Evolutionary conservation across 2,888 invertebrate genomes (phyloP), one percentile per base, ranked within the genome.

Genomic region (Phasia obesa): DNA sequence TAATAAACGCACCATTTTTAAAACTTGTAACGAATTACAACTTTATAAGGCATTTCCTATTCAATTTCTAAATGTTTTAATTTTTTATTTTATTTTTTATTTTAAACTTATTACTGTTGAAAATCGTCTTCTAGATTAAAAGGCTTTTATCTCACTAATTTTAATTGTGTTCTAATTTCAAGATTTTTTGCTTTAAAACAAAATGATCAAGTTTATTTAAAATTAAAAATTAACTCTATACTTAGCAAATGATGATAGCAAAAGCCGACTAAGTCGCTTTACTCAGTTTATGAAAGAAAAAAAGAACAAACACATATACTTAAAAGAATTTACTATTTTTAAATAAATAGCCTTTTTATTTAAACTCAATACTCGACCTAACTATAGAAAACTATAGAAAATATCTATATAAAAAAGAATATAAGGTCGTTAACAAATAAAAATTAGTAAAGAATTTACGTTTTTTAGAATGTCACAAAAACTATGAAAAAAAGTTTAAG

Each of bases 1-100:
- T 23, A 25, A 65, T 57, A 64, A 57, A 67, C 67, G 25, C 59
- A 67, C 65, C 67, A 76, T 76, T 38, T 75, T 64, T 76, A 23
- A 5, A 23, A 21, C 2, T 5, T 35, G 11, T 59, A 13, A 0
- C 11, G 42, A 38, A 17, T 59, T 59, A 57, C 25, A 15, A n/a
- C 55, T 23, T 49, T 17, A 17, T 49, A n/a, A 35, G 47, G 7
- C 47, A 60, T 42, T 59, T 23, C 7, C 7, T 67, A 9, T 47
- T 44, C n/a, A 5, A 11, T 25, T 49, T 44, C 49, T 27, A 11
- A 19, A 13, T 53, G 5, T 44, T 42, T 64, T 44, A 15, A 31
- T 9, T 31, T 4, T 31, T 44, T 55, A 5, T 35, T 76, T 69
- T 44, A 11, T 35, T 47, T 62, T 44, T 57, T 49, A 38, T 49